Percentiles rank a stretch among this genome's conserved stretches.
Evolutionary conservation across 2,888 invertebrate genomes (phyloP).

Genomic region (Campoletis raptor): DNA sequence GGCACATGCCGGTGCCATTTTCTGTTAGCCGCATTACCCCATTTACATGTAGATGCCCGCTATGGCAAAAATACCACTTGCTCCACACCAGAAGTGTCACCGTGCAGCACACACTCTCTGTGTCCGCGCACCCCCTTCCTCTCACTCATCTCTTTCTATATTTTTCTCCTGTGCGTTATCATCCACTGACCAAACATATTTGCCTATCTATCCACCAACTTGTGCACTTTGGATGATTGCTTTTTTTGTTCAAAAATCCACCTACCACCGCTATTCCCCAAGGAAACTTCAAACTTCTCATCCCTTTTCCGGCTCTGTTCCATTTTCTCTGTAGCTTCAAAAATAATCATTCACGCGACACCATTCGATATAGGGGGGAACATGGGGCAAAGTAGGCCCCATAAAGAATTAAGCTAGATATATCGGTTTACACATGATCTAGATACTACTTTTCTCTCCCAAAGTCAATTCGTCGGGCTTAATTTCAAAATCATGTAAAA

Average conservation of each 20-base stretch:
- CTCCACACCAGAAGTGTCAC: conserved; percentile 48
- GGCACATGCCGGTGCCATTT: conserved; percentile 71
- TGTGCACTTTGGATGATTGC: conserved; percentile 65
- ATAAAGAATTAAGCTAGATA: too few species aligned
- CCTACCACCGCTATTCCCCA: conserved; percentile 34
- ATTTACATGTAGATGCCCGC: conserved; percentile 79
- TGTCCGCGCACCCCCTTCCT: not conserved
- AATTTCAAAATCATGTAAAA: too few species aligned
- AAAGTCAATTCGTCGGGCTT: too few species aligned
- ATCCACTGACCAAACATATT: conserved; percentile 61
- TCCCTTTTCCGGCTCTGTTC: too few species aligned
- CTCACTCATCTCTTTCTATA: not conserved
- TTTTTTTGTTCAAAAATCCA: conserved; percentile 55
- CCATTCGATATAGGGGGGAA: not conserved
- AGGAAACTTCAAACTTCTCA: conserved; percentile 50
- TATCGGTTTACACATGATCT: too few species aligned
- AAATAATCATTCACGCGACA: not conserved
- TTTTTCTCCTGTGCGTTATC: conserved; percentile 50
- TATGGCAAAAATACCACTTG: conserved; percentile 49
- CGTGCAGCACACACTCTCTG: not conserved
- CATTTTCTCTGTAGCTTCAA: not conserved
- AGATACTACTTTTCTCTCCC: too few species aligned
- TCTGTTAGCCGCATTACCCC: conserved; percentile 72
- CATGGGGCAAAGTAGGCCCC: too few species aligned
- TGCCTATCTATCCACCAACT: conserved; percentile 25